A percentile compares a stretch with the other conserved stretches of the same genome.
Conservation (phyloP, 2,797 vertebrate genomes). For the Channallabes apus region DNA sequence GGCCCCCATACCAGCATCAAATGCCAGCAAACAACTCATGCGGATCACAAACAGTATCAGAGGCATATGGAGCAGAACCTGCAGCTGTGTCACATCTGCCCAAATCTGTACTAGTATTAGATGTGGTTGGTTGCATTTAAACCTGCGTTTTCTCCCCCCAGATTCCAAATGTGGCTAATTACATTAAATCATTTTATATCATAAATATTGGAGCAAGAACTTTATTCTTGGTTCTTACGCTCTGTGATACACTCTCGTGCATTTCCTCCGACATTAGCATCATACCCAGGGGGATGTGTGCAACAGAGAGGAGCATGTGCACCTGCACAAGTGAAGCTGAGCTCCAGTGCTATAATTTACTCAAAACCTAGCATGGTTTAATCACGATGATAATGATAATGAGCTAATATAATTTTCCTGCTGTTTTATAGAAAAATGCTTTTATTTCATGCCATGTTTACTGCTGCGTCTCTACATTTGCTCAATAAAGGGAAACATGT, state of each 20-base stretch:
- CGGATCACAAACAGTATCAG: neutral
- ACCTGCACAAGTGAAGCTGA: neutral
- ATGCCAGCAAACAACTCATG: constrained; percentile 15
- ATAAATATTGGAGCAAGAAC: neutral
- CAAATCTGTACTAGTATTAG: constrained; percentile 16
- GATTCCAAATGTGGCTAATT: constrained; percentile 2
- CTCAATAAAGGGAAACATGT: neutral
- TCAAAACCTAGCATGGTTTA: neutral
- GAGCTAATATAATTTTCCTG: neutral
- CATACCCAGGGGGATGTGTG: neutral
- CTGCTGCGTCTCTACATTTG: neutral
- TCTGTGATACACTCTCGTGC: neutral
- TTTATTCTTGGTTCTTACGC: neutral
- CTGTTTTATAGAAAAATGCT: neutral
- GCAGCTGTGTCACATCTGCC: constrained; percentile 27
- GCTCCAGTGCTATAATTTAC: neutral
- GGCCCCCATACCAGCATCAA: neutral
- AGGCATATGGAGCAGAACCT: constrained; percentile 2
- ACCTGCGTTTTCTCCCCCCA: neutral
- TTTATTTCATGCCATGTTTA: neutral
- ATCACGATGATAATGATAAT: constrained; percentile 1
- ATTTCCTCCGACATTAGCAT: neutral
- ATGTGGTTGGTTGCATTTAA: constrained; percentile 5
- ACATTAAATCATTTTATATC: neutral
- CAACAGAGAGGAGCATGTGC: neutral